A percentile compares a stretch with the other conserved stretches of the same genome.
phyloP scores from a whole-genome alignment of 2,888 invertebrate genomes.

The Hyppa rectilinea region DNA sequence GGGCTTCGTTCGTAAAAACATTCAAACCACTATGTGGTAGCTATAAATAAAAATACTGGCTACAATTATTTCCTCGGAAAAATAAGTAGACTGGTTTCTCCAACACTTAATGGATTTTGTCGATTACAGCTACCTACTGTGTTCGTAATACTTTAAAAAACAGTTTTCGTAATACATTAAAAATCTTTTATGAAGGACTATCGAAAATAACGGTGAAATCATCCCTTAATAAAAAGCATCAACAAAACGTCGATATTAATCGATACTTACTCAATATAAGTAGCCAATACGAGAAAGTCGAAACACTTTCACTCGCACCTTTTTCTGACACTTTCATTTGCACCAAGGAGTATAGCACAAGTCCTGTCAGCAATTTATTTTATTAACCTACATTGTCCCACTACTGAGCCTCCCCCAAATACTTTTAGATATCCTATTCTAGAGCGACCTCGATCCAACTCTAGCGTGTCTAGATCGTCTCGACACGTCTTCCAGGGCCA shows the following conservation, averaged over 20 bases:
- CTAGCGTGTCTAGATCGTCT: no score
- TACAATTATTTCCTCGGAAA: not conserved
- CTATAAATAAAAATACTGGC: not conserved
- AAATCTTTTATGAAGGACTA: not conserved
- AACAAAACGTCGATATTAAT: not conserved
- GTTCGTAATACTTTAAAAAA: no score
- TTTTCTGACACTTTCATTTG: slow-evolving; percentile 65
- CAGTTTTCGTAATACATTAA: no score
- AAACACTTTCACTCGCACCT: slow-evolving; percentile 68
- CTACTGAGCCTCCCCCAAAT: no score
- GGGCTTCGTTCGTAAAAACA: slow-evolving; percentile 1
- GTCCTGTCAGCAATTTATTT: slow-evolving; percentile 51
- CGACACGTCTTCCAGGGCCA: no score
- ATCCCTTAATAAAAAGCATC: not conserved
- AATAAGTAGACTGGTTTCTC: not conserved
- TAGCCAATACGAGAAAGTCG: slow-evolving; percentile 62
- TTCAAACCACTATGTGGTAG: not conserved
- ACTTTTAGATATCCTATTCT: no score
- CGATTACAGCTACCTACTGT: no score
- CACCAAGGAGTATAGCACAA: slow-evolving; percentile 38
- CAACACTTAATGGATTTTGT: not conserved
- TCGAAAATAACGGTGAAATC: not conserved
- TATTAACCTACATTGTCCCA: no score
- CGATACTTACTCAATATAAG: slow-evolving; percentile 26
- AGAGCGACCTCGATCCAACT: no score